Evolutionary conservation across 2,797 vertebrate species (phyloP), one percentile per base, ranked within the genome.

Genomic region (Mico argentatus): DNA sequence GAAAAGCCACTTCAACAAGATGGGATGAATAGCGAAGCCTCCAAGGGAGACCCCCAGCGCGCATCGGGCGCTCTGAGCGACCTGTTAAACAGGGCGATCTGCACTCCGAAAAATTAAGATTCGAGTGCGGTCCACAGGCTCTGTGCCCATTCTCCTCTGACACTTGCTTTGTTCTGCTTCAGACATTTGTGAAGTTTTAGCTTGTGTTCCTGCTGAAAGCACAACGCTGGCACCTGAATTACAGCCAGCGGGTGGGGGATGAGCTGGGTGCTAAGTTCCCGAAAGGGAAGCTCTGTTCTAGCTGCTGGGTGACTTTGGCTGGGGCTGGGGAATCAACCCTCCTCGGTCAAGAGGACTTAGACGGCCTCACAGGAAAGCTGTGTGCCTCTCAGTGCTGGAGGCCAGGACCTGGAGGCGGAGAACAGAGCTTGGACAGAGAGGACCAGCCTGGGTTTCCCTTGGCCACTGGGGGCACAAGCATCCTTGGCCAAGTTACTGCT

Each of bases 341-440:
- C 6, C 2, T 0, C 2, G 1, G 3, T 17, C 15, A 20, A 15
- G 41, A 41, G 33, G 13, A 4, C 6, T 27, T 4, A 8, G 13
- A 5, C 30, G 15, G 1, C 11, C 41, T 17, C 39, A 4, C 7
- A 4, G 30, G 27, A 1, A 5, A 5, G 1, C 9, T 1, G 1
- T 0, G 5, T 1, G 1, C 50, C 0, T 77, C 61, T 61, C 33
- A 1, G 52, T 15, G 48, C 6, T 2, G 4, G 1, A 7, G 19
- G 4, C 27, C 1, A 11, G 41, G 27, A 39, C 4, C 17, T 27
- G 46, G 8, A 4, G 4, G 2, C 6, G 2, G 0, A 17, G 4
- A 7, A 0, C 7, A 9, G 17, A 8, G 14, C 1, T 3, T 2
- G 0, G 13, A n/a, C 24, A 27, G 19, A 64, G 11, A 59, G 33